Evolutionary conservation across 1,140 invertebrate genomes (phyloP).

Genomic region (Hypsibius dujardini): DNA sequence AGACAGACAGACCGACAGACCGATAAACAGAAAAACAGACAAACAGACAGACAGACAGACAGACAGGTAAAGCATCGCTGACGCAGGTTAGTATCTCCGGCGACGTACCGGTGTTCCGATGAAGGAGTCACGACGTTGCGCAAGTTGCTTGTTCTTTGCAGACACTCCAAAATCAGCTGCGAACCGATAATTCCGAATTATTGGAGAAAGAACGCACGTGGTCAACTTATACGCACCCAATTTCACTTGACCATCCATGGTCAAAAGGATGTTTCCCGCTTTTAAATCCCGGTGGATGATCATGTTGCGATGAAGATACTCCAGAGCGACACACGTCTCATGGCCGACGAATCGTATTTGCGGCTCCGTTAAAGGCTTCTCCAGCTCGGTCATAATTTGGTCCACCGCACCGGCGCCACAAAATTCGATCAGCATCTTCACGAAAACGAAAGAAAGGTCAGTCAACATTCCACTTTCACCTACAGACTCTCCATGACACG

Average conservation of each 20-base stretch:
- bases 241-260: conserved; percentile 83
- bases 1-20: too few relatives aligned
- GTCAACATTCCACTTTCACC: conserved; percentile 10
- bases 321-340: conserved; percentile 51
- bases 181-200: conserved; percentile 24
- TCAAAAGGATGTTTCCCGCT: conserved; percentile 91
- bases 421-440: conserved; percentile 95
- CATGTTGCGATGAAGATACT: conserved; percentile 68
- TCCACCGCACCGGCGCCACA: conserved; percentile 95
- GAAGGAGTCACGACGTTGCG: conserved; percentile 92
- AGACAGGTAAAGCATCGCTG: too few relatives aligned
- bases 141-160: conserved; percentile 85
- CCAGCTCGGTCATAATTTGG: conserved; percentile 92
- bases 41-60: too few relatives aligned
- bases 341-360: conserved; percentile 90
- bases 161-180: conserved; percentile 97
- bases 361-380: conserved; percentile 77
- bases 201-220: conserved; percentile 20
- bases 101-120: conserved; percentile 74
- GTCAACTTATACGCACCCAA: conserved; percentile 48
- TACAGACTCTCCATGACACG: not conserved
- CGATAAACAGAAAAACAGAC: too few relatives aligned
- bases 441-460: conserved; percentile 27
- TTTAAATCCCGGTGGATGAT: conserved; percentile 95
- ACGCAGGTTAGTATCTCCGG: not conserved